Percentiles rank a stretch among this genome's conserved stretches.
phyloP scores from a whole-genome alignment of 2,113 vertebrate genomes.

The Platycercus adscitus region DNA sequence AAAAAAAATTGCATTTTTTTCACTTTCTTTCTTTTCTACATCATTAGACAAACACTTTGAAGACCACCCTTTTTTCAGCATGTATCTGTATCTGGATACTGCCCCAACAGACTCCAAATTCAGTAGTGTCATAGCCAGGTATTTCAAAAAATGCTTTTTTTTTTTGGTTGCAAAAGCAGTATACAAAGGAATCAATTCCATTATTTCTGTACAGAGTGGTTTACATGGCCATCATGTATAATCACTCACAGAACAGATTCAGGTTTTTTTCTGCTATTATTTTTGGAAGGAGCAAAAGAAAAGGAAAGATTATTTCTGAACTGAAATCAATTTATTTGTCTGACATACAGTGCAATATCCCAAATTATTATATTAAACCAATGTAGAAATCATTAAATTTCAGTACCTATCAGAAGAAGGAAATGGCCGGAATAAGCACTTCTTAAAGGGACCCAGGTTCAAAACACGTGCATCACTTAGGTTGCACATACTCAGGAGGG shows the following conservation, averaged over 20 bases:
- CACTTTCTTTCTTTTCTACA: background rate
- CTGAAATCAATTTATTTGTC: background rate
- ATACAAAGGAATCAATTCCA: background rate
- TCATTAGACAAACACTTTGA: background rate
- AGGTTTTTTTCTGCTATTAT: background rate
- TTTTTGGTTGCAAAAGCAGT: background rate
- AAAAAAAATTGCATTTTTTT: background rate
- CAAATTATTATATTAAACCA: background rate
- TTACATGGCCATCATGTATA: background rate
- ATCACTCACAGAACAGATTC: background rate
- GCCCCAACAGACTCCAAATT: background rate
- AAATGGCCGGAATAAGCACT: background rate
- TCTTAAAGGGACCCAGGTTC: background rate
- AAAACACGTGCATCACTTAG: fast-evolving
- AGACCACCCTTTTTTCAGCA: fast-evolving
- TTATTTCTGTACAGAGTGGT: background rate
- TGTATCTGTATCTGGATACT: background rate
- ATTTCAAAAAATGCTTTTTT: background rate
- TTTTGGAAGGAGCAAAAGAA: background rate
- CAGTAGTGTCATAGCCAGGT: background rate
- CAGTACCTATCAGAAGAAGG: background rate
- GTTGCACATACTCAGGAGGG: fast-evolving
- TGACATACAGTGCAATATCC: background rate
- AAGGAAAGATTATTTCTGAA: background rate
- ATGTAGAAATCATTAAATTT: background rate